Evolutionary conservation across 2,888 invertebrate species (phyloP), one percentile per base, ranked within the genome.

Genomic region (Sceliomorpha sp.): DNA sequence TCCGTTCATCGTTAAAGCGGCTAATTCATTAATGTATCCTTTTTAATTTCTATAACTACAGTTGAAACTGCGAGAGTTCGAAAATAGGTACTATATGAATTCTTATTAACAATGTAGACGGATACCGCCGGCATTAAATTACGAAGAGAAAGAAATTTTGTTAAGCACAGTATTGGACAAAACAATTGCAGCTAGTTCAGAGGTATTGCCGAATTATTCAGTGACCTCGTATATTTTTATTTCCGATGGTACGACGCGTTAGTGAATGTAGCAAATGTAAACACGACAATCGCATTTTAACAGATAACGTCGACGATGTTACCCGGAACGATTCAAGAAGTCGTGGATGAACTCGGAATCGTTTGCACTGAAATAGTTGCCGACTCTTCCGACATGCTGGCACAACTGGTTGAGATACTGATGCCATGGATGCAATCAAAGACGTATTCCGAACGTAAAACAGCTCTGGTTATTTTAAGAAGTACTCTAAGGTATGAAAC

Each of bases 351-450:
- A 39, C 63, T 86, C 13, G 78, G 81, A 2, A 74, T 70, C 1
- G 76, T 83, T 2, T 82, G 84, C 55, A 79, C 82, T 27, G 84
- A 84, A 73, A 73, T 81, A 12, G 78, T 86, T 8, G 70, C 73
- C 0, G 80, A 86, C 66, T 85, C 84, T 3, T 77, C 85, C 0
- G 82, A 86, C 27, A 81, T 77, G 5, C 56, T 86, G 0, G 84
- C 85, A 7, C 78, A 82, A 9, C 68, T 86, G 8, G 76, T 85
- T 8, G 85, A 86, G 3, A 83, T 84, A 63, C 71, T 86, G 5
- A 48, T 82, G 31, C 83, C 86, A 0, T 86, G 86, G 86, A 84
- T 87, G 84, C 84, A 85, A 48, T 83, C 86, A 0, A 84, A 81
- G 34, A 80, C 78, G 1, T 56, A 55, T 4, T 50, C 74, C 0